A percentile compares a stretch with the other conserved stretches of the same genome.
phyloP scores from a whole-genome alignment of 30 jellyfish, hydroid and myxozoan genomes.

The Sanderia malayensis region DNA sequence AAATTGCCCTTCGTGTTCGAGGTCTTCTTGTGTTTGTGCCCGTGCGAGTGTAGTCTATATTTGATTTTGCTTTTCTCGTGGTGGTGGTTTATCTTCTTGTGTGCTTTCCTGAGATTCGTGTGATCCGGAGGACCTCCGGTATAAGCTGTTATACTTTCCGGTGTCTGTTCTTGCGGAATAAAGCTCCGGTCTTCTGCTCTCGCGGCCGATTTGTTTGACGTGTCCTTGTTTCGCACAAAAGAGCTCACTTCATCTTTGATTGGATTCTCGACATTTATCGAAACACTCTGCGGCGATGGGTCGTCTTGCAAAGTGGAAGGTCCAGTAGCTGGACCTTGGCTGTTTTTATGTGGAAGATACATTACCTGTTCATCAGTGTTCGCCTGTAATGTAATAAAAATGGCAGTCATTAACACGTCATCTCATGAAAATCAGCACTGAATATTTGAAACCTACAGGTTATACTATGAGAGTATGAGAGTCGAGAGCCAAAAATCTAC shows the following conservation, averaged over 20 bases:
- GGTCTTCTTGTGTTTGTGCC: slow-evolving; percentile 6
- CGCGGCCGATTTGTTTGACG: background rate
- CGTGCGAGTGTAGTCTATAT: slow-evolving; percentile 42
- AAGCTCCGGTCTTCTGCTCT: slow-evolving; percentile 31
- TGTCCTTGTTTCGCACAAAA: background rate
- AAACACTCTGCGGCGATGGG: slow-evolving; percentile 16
- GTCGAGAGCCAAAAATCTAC: too few relatives aligned
- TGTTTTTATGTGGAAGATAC: too few relatives aligned
- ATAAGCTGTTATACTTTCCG: slow-evolving; percentile 50
- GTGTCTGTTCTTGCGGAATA: slow-evolving; percentile 56
- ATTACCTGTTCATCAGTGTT: too few relatives aligned
- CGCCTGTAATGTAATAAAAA: too few relatives aligned
- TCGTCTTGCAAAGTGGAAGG: background rate
- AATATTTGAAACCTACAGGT: too few relatives aligned
- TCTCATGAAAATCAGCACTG: too few relatives aligned
- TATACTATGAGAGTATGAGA: too few relatives aligned
- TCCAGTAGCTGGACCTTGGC: too few relatives aligned
- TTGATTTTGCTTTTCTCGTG: slow-evolving; percentile 30
- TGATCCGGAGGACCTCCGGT: slow-evolving; percentile 42
- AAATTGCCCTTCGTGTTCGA: background rate
- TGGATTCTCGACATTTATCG: slow-evolving; percentile 37
- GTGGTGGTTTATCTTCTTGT: slow-evolving; percentile 17
- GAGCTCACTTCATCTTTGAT: slow-evolving; percentile 1
- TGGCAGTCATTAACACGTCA: too few relatives aligned
- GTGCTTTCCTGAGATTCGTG: background rate